Evolutionary conservation across 1,140 invertebrate species (phyloP), one percentile per base, ranked within the genome.

Genomic region (Olivierus martensii): DNA sequence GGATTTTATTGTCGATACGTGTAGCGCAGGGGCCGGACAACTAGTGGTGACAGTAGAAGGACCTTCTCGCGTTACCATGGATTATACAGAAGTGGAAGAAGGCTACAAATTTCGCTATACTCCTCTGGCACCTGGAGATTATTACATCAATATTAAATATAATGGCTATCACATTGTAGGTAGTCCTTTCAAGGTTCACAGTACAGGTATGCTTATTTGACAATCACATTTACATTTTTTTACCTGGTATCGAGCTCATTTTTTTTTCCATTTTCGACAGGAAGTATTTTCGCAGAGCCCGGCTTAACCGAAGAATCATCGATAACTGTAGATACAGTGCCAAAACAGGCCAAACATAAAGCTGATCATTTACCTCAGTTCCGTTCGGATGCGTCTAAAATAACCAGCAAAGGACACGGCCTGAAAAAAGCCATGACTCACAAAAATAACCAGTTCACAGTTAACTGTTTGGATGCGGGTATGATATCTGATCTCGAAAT

Each of bases 71-170:
- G 91, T 93, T 0, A 83, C 88, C 11, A 88, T 95, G 82, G 89
- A 93, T 66, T 95, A 90, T 65, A 90, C 87, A 2, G 88, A 94
- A 66, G 85, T 90, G 2, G 89, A 94, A 68, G 90, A 89, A 70
- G 91, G 90, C 3, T 96, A 96, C 71, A 93, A 94, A 75, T 91
- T 97, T 52, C 82, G 87, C 53, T 98, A 95, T 73, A 92, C 86
- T 12, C 92, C 93, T 0, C 73, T 93, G 19, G 81, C 89, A 28
- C 87, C 91, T 9, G 93, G 93, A 51, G 87, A 93, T 70, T 96
- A 97, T 66, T 92, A 87, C 67, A 80, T 95, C 69, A 88, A 87
- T 62, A 78, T 98, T 63, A 93, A 94, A 69, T 97, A 95, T 72
- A 93, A 93, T 67, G 87, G 90, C 28, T 82, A 82, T 56, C 89